Base-by-base conservation (phyloP, 2,113 vertebrate genomes). In the Antidorcas marsupialis region DNA sequence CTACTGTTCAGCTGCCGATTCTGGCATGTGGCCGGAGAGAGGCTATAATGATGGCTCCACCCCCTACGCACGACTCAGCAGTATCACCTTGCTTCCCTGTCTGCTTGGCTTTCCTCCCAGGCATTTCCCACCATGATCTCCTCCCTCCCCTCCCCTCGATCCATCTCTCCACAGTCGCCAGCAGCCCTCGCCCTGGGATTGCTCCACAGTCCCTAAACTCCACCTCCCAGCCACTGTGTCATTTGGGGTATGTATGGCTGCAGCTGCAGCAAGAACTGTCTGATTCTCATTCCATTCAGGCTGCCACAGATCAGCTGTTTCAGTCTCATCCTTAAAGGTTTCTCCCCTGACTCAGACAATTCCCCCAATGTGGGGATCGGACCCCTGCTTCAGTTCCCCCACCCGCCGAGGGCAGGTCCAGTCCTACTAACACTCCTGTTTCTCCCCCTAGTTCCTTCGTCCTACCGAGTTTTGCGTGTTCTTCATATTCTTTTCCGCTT, bases 381-480 rank as follows among this genome's bases (percentile, higher is more conserved):
- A 71, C 4, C 2, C n/a, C n/a, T 71, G 64, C n/a, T 36, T 71
- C 64, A 36, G n/a, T 36, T 71, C 17, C n/a, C 33, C n/a, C 17
- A 71, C n/a, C 64, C 0, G 2, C 17, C 0, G 1, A 71, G 17
- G 9, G n/a, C n/a, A 36, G 17, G n/a, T 71, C n/a, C n/a, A 21
- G n/a, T 71, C n/a, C 64, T 71, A 36, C 64, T 21, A 5, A 71
- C 64, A 71, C 17, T 71, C 64, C 64, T 36, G 17, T 71, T 36
- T 67, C 1, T 11, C 17, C 30, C 30, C 15, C 64, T 71, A 36
- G 64, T 21, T 71, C n/a, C 64, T 71, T 71, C 17, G 0, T 21
- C 64, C 64, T 67, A 67, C 33, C 0, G 0, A 21, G 33, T 67
- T 36, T 36, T 71, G n/a, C 2, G 0, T 71, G 64, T 2, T 71